Base-by-base conservation (phyloP, 2,888 invertebrate species). In the Ichneumoninae sp. region DNA sequence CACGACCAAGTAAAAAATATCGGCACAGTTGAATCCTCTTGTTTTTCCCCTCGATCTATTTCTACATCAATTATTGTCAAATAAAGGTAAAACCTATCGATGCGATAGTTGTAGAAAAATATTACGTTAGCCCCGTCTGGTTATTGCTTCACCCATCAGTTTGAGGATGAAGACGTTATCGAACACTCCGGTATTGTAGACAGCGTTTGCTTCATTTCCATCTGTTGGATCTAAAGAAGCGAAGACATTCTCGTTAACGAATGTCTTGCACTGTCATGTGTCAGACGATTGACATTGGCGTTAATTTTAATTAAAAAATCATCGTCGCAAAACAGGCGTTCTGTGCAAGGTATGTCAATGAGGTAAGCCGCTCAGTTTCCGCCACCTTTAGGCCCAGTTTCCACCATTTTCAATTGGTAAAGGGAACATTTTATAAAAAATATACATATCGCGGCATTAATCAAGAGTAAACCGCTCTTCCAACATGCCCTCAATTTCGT, bases 161-260 rank as follows among this genome's bases (percentile, higher is more conserved):
- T 77, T 8, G 83, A 75, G 40, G 87, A 76, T 8, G 86, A 84
- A 62, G 85, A 57, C 33, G 69, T 65, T 13, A 47, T 13, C 16
- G 81, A 87, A 80, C 89, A 92, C 82, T 93, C 93, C 52, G 92
- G 90, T 88, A 93, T 93, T 52, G 90, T 88, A 3, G 91, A 90
- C 22, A 93, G 87, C 3, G 90, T 89, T 87, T 92, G 91, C 78
- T 89, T 92, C 66, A 87, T 89, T 82, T 93, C 93, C 33, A 93
- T 85, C 75, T 92, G 92, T 68, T 92, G 93, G 83, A 93, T 87
- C 93, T 93, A 86, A 68, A 88, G 83, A 80, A 75, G 13, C 22
- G 7, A 57, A 66, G 36, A 68, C n/a, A 74, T 82, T 47, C 26
- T 78, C 65, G 6, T 52, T 62, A n/a, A 33, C 16, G 6, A 62